Base-by-base conservation (phyloP, 2,888 invertebrate genomes). In the Rhamphomyia laevipes region DNA sequence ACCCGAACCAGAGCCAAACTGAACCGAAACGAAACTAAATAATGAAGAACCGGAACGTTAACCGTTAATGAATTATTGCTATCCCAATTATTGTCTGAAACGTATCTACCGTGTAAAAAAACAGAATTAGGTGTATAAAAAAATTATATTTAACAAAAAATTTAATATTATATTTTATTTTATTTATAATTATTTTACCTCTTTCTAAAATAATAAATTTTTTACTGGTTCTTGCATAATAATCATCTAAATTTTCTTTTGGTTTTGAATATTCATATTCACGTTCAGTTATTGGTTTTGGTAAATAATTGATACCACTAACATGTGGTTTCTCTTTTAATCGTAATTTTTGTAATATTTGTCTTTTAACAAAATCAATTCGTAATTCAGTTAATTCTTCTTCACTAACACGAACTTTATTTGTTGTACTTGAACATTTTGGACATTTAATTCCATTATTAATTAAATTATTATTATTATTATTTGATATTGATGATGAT, bases 201-300 rank as follows among this genome's bases (percentile, higher is more conserved):
- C 84, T 80, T 60, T 82, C 81, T 1, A 87, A 81, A 59, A 89
- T 85, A 42, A 89, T 80, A 44, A 88, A 85, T 58, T 87, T 85
- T 72, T 87, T 86, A 55, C 86, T 86, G 12, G 87, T 88, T 61
- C 86, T 78, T 23, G 86, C 88, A 60, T 87, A 89, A 58, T 85
- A 89, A 60, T 87, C 86, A 58, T 88, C 88, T 1, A 77, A 71
- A 49, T 77, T 77, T 46, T 77, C 77, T 47, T 65, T 68, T 9
- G 61, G 61, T 30, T 62, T 61, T 16, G 49, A 49, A 5, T 57
- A 50, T 16, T 61, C 63, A 42, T 67, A 53, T 16, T 65, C 61
- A 23, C 74, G 73, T 53, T 77, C 71, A 13, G 81, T 82, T 52
- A 88, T 77, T 7, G 87, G 87, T 65, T 80, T 79, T 1, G 88